phyloP scores from a whole-genome alignment of 2,113 vertebrate species.

The Hucho hucho region DNA sequence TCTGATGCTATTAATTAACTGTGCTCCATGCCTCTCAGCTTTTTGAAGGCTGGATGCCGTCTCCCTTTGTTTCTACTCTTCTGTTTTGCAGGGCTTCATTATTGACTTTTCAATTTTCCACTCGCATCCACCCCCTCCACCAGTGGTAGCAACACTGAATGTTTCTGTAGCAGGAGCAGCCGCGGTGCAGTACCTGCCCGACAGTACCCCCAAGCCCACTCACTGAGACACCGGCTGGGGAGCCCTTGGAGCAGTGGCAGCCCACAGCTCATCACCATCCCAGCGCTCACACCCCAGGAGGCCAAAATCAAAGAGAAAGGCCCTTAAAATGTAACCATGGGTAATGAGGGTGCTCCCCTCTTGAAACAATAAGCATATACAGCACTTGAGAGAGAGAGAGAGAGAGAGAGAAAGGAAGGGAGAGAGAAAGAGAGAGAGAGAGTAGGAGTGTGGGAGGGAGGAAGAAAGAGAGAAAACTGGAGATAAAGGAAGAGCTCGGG shows the following conservation, averaged over 20 bases:
- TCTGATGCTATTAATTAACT: constrained; percentile 69
- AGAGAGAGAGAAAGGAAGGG: not conserved
- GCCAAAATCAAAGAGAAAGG: constrained; percentile 70
- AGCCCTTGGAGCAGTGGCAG: constrained; percentile 56
- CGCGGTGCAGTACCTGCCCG: constrained; percentile 33
- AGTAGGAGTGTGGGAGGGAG: constrained; percentile 45
- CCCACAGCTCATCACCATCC: constrained; percentile 66
- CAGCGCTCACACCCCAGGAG: constrained; percentile 57
- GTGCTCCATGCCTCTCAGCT: constrained; percentile 54
- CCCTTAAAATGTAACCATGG: constrained; percentile 71
- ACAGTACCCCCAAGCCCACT: constrained; percentile 64
- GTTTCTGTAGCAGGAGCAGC: constrained; percentile 15
- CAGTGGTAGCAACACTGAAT: constrained; percentile 41
- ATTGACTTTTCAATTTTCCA: constrained; percentile 78
- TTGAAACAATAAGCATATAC: constrained; percentile 70
- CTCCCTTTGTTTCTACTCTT: constrained; percentile 60
- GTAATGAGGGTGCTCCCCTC: constrained; percentile 70
- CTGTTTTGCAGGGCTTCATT: constrained; percentile 35
- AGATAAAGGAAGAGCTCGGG: constrained; percentile 15
- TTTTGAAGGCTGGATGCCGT: constrained; percentile 61
- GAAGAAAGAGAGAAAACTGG: not conserved
- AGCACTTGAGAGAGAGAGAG: constrained; percentile 39
- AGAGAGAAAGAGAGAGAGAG: not conserved
- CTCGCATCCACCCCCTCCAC: constrained; percentile 63
- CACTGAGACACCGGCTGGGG: constrained; percentile 63